Evolutionary conservation across 2,113 vertebrate species (phyloP), one percentile per base, ranked within the genome.

Genomic region (Rhombomys opimus): DNA sequence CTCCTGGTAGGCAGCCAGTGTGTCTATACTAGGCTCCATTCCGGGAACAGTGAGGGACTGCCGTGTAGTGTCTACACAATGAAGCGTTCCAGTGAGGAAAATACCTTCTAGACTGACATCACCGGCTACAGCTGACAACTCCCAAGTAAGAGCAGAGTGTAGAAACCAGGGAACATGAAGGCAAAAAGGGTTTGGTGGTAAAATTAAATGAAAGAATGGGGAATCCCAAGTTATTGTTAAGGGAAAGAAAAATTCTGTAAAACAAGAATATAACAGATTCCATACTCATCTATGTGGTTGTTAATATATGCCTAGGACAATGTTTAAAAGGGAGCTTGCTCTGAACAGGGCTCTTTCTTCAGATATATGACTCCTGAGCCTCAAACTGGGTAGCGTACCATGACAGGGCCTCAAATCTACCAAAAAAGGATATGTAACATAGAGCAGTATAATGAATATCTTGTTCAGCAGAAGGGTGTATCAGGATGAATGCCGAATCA

Each of bases 241-340:
- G 38, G 73, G 76, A 32, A 86, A 80, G n/a, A 9, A 63, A n/a
- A 87, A 41, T 32, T 35, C 0, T 2, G 46, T 61, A 59, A 81
- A 84, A 35, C 11, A 65, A 73, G 38, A 46, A 76, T 22, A 46
- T 77, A 18, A 13, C 20, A 17, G 18, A 22, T 8, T 46, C 22
- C n/a, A 15, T 12, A 59, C 65, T 52, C n/a, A 63, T 38, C 23
- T 27, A 30, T 46, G 27, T 10, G 8, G 35, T 52, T 67, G 59
- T 52, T 41, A 14, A 10, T 0, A 18, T 57, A 32, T 35, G 7
- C 8, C 86, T 73, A 50, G 13, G 30, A 18, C 70, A 59, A 20
- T 57, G 38, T 70, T 87, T n/a, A 32, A 1, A 35, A 41, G 11
- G 10, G 57, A 2, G 5, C 1, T 30, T 2, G 0, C 14, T 30